Evolutionary conservation across 2,113 vertebrate genomes (phyloP), one percentile per base, ranked within the genome.

Genomic region (Gavialis gangeticus): DNA sequence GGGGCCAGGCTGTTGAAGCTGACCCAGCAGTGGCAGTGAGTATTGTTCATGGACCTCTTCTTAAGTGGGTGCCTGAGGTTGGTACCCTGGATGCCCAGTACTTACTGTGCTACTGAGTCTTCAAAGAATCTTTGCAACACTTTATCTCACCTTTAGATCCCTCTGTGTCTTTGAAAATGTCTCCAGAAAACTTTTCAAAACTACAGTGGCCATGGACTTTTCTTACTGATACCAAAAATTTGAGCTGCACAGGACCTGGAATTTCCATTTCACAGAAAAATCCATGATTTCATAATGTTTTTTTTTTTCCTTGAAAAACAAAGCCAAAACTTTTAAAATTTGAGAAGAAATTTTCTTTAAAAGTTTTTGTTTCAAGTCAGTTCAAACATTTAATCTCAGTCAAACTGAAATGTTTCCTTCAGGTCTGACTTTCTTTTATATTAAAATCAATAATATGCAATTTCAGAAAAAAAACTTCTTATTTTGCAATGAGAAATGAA

Each of bases 321-420:
- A 94, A 84, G 88, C 86, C 88, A 92, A 84, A 18, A 83, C 91
- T 69, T 11, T 87, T 67, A 79, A 93, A 94, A 91, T 79, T 89
- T 91, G 77, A 95, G 94, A 94, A 94, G 46, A 80, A 91, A 79
- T 6, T 94, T 96, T 96, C 88, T 95, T 75, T 91, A 75, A 85
- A 87, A 3, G 46, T 46, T 62, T 80, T 75, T 94, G 84, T 93
- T 94, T 75, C 90, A 87, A 95, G 94, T 96, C 93, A 96, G 88
- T 95, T 88, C 89, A 94, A 97, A 93, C 79, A 92, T 96, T 96
- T 90, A 84, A 84, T 89, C 93, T 95, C 94, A 92, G 79, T 92
- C 91, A 96, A 96, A 95, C 94, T 93, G 89, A 96, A 94, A 93
- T 80, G 93, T 96, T 92, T 67, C 4, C 92, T 97, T 75, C 84